Percentiles rank a stretch among this genome's conserved stretches.
Conservation (phyloP, 1,140 invertebrate genomes). For the Fragariocoptes setiger region DNA sequence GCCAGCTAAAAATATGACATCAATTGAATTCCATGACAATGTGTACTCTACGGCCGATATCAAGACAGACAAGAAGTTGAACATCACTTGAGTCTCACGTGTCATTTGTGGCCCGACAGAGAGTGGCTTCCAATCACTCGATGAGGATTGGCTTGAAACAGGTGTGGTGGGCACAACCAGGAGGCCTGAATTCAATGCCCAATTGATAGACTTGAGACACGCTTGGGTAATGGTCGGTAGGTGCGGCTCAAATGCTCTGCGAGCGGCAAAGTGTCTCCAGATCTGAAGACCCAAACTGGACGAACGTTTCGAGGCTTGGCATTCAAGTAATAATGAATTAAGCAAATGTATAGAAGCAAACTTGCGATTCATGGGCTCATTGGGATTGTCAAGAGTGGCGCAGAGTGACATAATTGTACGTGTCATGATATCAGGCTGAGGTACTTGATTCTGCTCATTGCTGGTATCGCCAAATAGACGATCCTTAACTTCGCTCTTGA, state of each 20-base stretch:
- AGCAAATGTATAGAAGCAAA: neutral
- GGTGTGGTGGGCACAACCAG: neutral
- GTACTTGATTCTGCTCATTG: neutral
- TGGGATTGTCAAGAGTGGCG: neutral
- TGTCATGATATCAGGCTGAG: neutral
- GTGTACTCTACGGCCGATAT: neutral
- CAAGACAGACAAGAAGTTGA: neutral
- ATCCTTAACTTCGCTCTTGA: conserved; percentile 42
- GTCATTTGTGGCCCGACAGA: too few relatives aligned
- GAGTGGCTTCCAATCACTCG: too few relatives aligned
- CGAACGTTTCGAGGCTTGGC: neutral
- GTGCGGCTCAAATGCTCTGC: neutral
- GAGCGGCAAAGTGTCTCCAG: neutral
- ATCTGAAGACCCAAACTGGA: neutral
- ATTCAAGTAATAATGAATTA: neutral
- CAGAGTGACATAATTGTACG: neutral
- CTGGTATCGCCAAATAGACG: conserved; percentile 15
- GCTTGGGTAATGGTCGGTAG: neutral
- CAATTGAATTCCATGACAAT: neutral
- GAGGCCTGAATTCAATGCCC: neutral
- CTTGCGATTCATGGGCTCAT: neutral
- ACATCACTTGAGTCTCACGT: neutral
- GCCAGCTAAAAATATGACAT: neutral
- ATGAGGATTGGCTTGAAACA: too few relatives aligned
- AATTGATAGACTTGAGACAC: neutral